These are phyloP conservation scores for Carcinoscorpius rotundicauda DNA, from an alignment of 1,140 invertebrate genomes.

Conservation along the genomic window DNA sequence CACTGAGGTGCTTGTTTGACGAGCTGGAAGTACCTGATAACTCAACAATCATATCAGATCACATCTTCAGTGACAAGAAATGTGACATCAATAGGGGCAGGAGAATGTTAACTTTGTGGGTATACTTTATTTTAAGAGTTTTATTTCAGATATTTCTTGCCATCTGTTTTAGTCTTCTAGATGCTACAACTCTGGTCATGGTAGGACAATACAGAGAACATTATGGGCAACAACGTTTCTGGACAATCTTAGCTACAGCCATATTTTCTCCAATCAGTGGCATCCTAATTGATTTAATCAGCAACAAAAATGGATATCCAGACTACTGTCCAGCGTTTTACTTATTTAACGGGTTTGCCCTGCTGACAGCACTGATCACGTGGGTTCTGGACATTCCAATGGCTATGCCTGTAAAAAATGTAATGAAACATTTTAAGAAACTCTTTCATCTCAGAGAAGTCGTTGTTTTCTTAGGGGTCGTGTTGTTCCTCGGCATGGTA, in stretches of 20 bases:
- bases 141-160: constrained; percentile 63
- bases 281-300: constrained; percentile 53
- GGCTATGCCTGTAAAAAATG: constrained; percentile 55
- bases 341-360: constrained; percentile 56
- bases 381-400: constrained; percentile 61
- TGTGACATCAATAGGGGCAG: constrained; percentile 40
- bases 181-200: constrained; percentile 65
- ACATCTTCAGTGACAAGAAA: too few species aligned
- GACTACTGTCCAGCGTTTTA: constrained; percentile 61
- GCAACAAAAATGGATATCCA: constrained; percentile 33
- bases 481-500: constrained; percentile 57
- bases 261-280: constrained; percentile 64
- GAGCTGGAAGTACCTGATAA: constrained; percentile 27
- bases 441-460: constrained; percentile 60
- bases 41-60: too few species aligned
- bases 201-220: constrained; percentile 60
- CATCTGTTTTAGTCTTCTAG: constrained; percentile 62
- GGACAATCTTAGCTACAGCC: constrained; percentile 62
- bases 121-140: constrained; percentile 55
- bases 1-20: constrained; percentile 15
- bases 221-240: constrained; percentile 64
- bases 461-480: constrained; percentile 53
- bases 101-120: constrained; percentile 55
- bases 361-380: constrained; percentile 51
- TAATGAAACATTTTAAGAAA: constrained; percentile 52